phyloP scores from a whole-genome alignment of 2,888 invertebrate species.

The Clivina fossor region DNA sequence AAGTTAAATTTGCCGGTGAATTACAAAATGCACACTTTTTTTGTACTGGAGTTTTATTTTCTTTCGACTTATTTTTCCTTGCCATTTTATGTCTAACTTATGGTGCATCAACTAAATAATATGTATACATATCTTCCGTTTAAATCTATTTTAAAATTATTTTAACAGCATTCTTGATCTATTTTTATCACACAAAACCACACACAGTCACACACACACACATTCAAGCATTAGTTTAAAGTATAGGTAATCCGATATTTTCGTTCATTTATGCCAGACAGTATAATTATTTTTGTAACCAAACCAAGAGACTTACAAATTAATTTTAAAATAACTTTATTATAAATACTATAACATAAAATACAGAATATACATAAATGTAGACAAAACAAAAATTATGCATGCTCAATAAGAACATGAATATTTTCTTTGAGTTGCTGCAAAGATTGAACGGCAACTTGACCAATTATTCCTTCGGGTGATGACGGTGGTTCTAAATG shows the following conservation, averaged over 20 bases:
- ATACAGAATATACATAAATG: too few species aligned
- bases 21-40: constrained; percentile 18
- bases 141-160: constrained; percentile 16
- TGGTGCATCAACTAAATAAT: background rate
- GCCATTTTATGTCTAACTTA: constrained; percentile 11
- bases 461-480: constrained; percentile 66
- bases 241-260: too few species aligned
- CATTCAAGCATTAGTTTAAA: too few species aligned
- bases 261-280: too few species aligned
- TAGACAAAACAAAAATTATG: background rate
- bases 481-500: constrained; percentile 66
- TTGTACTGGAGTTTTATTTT: constrained; percentile 2
- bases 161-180: background rate
- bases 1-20: constrained; percentile 42
- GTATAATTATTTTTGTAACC: too few species aligned
- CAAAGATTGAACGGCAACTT: constrained; percentile 59
- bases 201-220: background rate
- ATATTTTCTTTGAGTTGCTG: constrained; percentile 48
- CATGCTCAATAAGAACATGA: constrained; percentile 43
- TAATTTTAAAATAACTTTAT: too few species aligned
- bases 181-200: constrained; percentile 13
- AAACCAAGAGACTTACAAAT: too few species aligned
- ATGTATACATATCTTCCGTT: background rate
- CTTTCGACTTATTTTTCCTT: constrained; percentile 18
- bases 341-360: too few species aligned